Percentiles rank a stretch among this genome's conserved stretches.
Conservation (phyloP, 2,888 invertebrate genomes). For the Habroteleia sp. region DNA sequence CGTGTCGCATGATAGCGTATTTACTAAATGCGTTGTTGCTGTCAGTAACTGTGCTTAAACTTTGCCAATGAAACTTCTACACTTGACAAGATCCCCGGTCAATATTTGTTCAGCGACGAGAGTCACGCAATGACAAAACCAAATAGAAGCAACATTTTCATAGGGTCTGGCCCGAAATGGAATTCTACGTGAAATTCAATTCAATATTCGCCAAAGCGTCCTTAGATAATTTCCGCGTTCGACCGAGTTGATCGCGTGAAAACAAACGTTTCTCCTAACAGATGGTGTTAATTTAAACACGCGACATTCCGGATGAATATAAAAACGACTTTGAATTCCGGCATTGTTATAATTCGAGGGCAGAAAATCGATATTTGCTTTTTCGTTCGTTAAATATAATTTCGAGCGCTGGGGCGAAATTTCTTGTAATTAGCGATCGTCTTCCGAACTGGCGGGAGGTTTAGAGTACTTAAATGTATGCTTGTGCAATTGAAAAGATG, state of each 20-base stretch:
- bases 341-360: not conserved
- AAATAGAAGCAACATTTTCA: conserved; percentile 21
- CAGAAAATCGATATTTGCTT: not conserved
- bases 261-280: no score
- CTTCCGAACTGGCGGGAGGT: conserved; percentile 4
- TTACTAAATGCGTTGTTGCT: conserved; percentile 54
- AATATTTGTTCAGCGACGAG: conserved; percentile 41
- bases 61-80: conserved; percentile 52
- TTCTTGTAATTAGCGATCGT: conserved; percentile 26
- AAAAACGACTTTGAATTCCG: no score
- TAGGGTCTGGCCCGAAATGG: conserved; percentile 2
- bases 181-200: no score
- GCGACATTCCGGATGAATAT: no score
- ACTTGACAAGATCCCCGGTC: conserved; percentile 32
- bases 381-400: conserved; percentile 6
- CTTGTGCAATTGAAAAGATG: not conserved
- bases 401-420: conserved; percentile 6
- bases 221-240: no score
- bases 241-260: no score
- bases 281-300: no score
- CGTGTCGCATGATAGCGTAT: conserved; percentile 46
- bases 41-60: conserved; percentile 41
- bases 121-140: conserved; percentile 24
- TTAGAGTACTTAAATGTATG: no score
- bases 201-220: no score